Evolutionary conservation across 2,113 vertebrate genomes (phyloP).

Genomic region (Leucoraja erinaceus): DNA sequence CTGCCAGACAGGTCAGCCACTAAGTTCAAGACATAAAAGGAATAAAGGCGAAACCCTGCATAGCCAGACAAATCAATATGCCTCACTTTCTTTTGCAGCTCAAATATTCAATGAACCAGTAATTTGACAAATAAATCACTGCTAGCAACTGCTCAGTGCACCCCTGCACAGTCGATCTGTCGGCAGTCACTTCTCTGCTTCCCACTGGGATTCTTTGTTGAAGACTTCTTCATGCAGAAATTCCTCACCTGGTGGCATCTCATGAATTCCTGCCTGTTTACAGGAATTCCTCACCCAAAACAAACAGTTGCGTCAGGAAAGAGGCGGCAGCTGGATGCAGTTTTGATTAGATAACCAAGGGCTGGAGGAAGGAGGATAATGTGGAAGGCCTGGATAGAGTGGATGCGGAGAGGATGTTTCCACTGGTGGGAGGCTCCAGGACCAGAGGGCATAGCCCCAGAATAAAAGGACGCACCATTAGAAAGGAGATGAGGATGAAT

Average conservation of each 20-base stretch:
- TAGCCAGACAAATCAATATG: background rate
- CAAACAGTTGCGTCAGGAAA: background rate
- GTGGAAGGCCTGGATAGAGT: no score
- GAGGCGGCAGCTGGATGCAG: background rate
- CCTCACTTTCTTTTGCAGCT: background rate
- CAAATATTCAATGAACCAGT: background rate
- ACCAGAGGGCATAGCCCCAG: no score
- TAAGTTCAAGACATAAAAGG: background rate
- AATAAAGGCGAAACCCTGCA: background rate
- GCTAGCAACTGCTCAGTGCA: background rate
- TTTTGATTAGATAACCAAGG: constrained; percentile 7
- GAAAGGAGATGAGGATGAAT: no score
- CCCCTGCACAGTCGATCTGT: background rate
- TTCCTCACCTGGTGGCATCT: background rate
- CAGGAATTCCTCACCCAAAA: background rate
- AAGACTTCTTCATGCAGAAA: background rate
- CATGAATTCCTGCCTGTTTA: constrained; percentile 19
- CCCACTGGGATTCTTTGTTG: background rate
- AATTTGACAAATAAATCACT: background rate
- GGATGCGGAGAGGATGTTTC: no score
- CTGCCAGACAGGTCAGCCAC: background rate
- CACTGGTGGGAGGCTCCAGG: no score
- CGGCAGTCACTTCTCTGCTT: background rate
- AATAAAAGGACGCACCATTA: no score
- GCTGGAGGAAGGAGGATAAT: background rate